Evolutionary conservation across 2,888 invertebrate species (phyloP).

Genomic region (Drosophila meridionalis): DNA sequence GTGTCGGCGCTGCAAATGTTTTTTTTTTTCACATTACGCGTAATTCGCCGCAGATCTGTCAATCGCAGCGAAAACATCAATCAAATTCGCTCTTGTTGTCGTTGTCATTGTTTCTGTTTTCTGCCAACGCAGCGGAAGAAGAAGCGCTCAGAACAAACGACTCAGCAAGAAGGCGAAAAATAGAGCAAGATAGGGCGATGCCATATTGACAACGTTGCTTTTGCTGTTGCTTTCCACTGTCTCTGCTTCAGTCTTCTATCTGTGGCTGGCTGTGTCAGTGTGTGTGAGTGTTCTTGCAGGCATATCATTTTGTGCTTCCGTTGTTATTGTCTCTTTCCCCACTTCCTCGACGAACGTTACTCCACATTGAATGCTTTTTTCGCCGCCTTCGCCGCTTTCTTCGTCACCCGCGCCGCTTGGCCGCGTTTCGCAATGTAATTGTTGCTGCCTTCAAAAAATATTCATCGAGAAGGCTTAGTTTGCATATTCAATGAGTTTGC

Average conservation of each 20-base stretch:
- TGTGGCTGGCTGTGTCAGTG: background rate
- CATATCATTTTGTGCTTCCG: constrained; percentile 76
- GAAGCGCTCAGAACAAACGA: constrained; percentile 42
- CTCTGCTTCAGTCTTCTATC: constrained; percentile 28
- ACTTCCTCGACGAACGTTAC: constrained; percentile 1
- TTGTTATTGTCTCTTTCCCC: constrained; percentile 46
- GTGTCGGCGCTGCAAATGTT: constrained; percentile 1
- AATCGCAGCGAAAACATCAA: constrained; percentile 68
- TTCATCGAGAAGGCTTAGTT: constrained; percentile 63
- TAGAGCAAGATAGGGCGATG: constrained; percentile 4
- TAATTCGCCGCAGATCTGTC: constrained; percentile 57
- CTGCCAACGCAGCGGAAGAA: constrained; percentile 57
- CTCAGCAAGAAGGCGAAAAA: constrained; percentile 29
- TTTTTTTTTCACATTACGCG: constrained; percentile 33
- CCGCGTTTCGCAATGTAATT: constrained; percentile 55
- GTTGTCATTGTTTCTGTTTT: constrained; percentile 38
- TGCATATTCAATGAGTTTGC: constrained; percentile 62
- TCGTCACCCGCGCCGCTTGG: constrained; percentile 56
- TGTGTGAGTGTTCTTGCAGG: constrained; percentile 18
- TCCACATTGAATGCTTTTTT: constrained; percentile 7
- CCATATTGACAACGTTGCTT: constrained; percentile 26
- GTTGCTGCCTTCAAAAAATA: constrained; percentile 44
- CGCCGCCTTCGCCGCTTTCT: constrained; percentile 60
- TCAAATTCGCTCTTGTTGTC: constrained; percentile 45
- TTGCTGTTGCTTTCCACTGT: constrained; percentile 19